These are phyloP conservation scores for Rhimphoctona megacephalus DNA, from an alignment of 2,888 invertebrate species.

Conservation along the genomic window DNA sequence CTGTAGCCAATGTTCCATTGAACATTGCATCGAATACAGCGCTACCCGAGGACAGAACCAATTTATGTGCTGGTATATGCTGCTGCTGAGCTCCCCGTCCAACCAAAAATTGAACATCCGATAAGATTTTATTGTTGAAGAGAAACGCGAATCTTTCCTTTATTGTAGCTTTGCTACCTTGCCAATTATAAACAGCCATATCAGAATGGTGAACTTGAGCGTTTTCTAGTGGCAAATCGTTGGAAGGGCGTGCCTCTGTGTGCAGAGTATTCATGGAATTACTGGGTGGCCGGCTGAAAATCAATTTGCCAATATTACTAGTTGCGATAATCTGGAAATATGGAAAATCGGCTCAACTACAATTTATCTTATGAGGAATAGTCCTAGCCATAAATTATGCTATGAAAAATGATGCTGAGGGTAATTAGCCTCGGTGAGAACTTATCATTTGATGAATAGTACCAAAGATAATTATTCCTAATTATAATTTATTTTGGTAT, in stretches of 20 bases:
- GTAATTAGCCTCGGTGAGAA: not conserved
- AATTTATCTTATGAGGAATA: not conserved
- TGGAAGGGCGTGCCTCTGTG: constrained; percentile 75
- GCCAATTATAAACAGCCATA: constrained; percentile 87
- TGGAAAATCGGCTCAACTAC: no score
- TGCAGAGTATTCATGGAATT: constrained; percentile 78
- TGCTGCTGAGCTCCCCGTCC: constrained; percentile 90
- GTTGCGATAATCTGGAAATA: not conserved
- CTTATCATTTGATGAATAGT: no score
- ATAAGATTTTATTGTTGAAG: constrained; percentile 88
- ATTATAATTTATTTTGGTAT: no score
- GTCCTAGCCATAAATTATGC: not conserved
- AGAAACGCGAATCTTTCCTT: constrained; percentile 91
- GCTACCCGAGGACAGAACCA: constrained; percentile 92
- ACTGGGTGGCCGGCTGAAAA: constrained; percentile 77
- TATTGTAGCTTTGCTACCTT: constrained; percentile 91
- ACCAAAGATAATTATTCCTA: no score
- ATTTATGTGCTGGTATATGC: constrained; percentile 92
- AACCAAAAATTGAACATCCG: constrained; percentile 92
- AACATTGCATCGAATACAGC: constrained; percentile 96
- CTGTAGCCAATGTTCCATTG: constrained; percentile 90
- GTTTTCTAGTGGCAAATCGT: constrained; percentile 74
- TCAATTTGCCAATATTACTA: not conserved
- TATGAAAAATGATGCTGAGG: not conserved
- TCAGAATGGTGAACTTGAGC: constrained; percentile 65